Base-by-base conservation (phyloP, 2,113 vertebrate species). In the Pipa parva region DNA sequence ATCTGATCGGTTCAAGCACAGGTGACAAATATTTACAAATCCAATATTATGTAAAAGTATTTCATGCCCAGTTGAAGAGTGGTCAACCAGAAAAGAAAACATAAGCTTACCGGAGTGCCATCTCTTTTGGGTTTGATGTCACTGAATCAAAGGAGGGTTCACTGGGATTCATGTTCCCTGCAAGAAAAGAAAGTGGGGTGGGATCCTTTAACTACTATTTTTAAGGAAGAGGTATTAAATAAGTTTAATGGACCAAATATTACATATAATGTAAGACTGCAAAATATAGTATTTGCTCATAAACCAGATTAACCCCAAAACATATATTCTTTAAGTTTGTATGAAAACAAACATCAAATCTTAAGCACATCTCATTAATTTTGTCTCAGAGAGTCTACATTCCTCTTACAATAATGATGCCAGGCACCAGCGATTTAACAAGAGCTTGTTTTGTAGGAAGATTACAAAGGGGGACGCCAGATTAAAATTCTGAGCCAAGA, bases 401-500 rank as follows among this genome's bases (percentile, higher is more conserved):
- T 42, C 39, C 39, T n/a, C 39, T 42, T 42, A 17, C n/a, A n/a
- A 42, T n/a, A 42, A 42, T 42, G 39, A 42, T n/a, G 39, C 52
- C 63, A 21, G 25, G 52, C 50, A 54, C 24, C 26, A 45, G 37
- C 5, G 63, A 17, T 64, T 64, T 64, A 33, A 22, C 22, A 64
- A 13, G 18, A 55, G 63, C 27, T 21, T 39, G 20, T 51, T 50
- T 26, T 56, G 36, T 56, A 39, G 54, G 63, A 21, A 54, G 63
- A 58, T 58, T 49, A 58, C 12, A 36, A 7, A n/a, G 12, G 29
- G 29, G 21, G 22, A 36, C 31, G 46, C 22, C 8, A 46, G 63
- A 67, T 67, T 67, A 58, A 58, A 49, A 49, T 49, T 58, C 22
- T 48, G 25, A 4, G 15, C 29, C 9, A 67, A 48, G 63, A 26